Evolutionary conservation across 2,113 vertebrate species (phyloP), one percentile per base, ranked within the genome.

Genomic region (Scomber japonicus): DNA sequence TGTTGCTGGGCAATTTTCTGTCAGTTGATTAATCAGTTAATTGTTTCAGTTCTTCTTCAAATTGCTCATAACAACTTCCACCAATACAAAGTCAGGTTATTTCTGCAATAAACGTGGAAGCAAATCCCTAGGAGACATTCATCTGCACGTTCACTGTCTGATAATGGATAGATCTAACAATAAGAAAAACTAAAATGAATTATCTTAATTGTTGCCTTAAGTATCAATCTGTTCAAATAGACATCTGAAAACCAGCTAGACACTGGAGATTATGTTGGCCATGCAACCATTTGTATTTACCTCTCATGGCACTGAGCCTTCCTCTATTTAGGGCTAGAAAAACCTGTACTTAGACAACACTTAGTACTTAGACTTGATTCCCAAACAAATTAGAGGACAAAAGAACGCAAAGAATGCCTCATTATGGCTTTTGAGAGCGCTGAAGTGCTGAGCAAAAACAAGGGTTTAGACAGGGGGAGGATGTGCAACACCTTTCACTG

Each of bases 391-490:
- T 21, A 81, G 60, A 71, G 63, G 31, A 82, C 44, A 75, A 84
- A 87, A 27, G 72, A 81, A 89, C 80, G 65, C 44, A 15, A 61
- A 80, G 64, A 75, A 81, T 80, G 75, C 77, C 60, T 86, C 60
- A 83, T 88, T 84, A 84, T 85, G 84, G 75, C 77, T 86, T 91
- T 49, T 69, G 15, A 78, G 75, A 82, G 73, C 49, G 40, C n/a
- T 75, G 62, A 56, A 49, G 50, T 45, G 17, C 46, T 75, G 51
- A 76, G 81, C 57, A 73, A 69, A 67, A 59, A 64, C 53, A 40
- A 57, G 56, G 40, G 54, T 63, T 88, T 73, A 71, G 27, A 55
- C 48, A 69, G 78, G 74, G 67, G 5, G 44, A 68, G 64, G 59
- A 1, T 8, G 16, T 60, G 57, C 55, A 75, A 54, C 78, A 75